Base-by-base conservation (phyloP, 2,113 vertebrate genomes). In the Neofelis nebulosa region DNA sequence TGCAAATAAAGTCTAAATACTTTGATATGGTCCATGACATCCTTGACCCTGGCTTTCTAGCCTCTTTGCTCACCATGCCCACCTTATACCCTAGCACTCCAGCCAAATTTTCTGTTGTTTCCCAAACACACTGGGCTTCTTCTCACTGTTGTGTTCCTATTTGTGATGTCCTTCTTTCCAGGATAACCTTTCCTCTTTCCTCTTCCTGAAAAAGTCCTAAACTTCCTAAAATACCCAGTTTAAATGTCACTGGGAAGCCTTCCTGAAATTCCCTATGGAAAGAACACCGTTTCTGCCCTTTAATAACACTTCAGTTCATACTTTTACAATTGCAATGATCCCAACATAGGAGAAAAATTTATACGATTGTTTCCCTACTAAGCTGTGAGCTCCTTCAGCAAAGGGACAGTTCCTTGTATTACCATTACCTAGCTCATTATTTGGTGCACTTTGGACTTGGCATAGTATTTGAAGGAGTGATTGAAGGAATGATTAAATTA, bases 381-480 rank as follows among this genome's bases (percentile, higher is more conserved):
- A 88, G 36, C 8, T 63, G 7, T 33, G 38, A 80, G 57, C 23
- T 85, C 85, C 85, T 71, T 96, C 41, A 91, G 73, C n/a, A 82
- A 92, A 73, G 87, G 21, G 31, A 86, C 10, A 68, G 7, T 85
- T 97, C 94, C 6, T 69, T 48, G 14, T 52, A 33, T 85, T 61
- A 92, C 55, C 36, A 48, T 41, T 65, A 84, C 55, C 45, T 82
- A 38, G 69, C 8, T 33, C 5, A 3, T 69, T 82, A 86, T 79
- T 93, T 86, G 73, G 66, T 81, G 52, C 57, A 71, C 65, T 83
- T 61, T 83, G 57, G 71, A 91, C 23, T 79, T 63, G 89, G 33
- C 48, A 71, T 81, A 10, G 82, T 93, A 79, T 91, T 92, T 66
- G 66, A 96, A 92, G 73, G 89, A 86, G 80, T 93, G 86, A 97